Evolutionary conservation across 1,140 invertebrate species (phyloP), one percentile per base, ranked within the genome.

Genomic region (Polyergus mexicanus): DNA sequence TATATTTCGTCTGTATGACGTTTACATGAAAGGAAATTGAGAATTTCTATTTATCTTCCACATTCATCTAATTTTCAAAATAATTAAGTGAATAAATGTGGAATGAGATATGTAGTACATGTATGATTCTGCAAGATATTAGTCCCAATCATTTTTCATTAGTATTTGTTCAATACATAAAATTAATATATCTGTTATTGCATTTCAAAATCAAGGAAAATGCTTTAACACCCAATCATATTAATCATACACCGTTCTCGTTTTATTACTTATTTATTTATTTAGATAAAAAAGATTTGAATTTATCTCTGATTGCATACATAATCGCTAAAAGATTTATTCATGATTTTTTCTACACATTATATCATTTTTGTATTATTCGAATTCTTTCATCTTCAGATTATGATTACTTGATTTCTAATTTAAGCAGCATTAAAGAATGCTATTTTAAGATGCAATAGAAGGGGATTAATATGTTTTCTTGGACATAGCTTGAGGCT

Each of bases 401-500:
- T 76, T 78, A 51, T 11, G 6, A n/a, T 72, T 13, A 35, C 3
- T n/a, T 51, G 10, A 11, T 62, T 74, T 35, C 22, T 22, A 28
- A 35, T 71, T 41, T 44, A 58, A 35, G 3, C 22, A 41, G n/a
- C 11, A 60, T 72, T 16, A 74, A 35, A 60, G 1, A 81, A 28
- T 28, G 32, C 22, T 78, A 58, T 56, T 22, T 81, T 60, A 72
- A 81, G 72, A 81, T 38, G 54, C 38, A 41, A 60, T 72, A 72
- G 51, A 72, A 28, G 72, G 68, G n/a, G 41, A 81, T 72, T 71
- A 69, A 83, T 83, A 74, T 74, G 35, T 80, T 56, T 72, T 35
- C 72, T 60, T 81, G 68, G 54, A 72, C 25, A 81, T 66, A 60
- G 44, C n/a, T 54, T 44, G 25, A 83, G 71, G 78, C 41, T 83